A percentile compares a stretch with the other conserved stretches of the same genome.
Conservation (phyloP, 2,113 vertebrate genomes). For the Burhinus oedicnemus region DNA sequence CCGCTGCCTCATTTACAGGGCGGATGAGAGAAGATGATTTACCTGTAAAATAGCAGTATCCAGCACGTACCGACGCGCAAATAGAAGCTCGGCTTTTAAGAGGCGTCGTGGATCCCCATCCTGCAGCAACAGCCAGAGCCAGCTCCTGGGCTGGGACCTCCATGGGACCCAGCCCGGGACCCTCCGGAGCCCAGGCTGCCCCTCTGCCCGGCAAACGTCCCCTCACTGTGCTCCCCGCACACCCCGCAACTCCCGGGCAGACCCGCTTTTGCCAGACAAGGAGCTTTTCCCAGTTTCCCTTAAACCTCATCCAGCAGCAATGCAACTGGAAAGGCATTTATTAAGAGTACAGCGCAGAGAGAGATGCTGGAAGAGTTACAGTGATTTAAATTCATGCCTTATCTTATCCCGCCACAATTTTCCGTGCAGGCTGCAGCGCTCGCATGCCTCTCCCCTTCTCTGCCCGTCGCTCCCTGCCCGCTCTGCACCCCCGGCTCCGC, state of each 20-base stretch:
- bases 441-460: neutral
- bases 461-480: neutral
- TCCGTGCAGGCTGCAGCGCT: accelerated
- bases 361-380: neutral
- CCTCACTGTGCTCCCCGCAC: neutral
- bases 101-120: neutral
- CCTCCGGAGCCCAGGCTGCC: too few relatives aligned
- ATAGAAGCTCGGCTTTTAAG: accelerated
- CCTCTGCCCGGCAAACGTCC: neutral
- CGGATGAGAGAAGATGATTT: neutral
- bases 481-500: neutral
- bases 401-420: neutral
- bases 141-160: accelerated
- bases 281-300: neutral
- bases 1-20: neutral
- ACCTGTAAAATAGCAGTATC: accelerated
- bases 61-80: neutral
- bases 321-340: neutral
- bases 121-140: accelerated
- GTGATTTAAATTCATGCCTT: neutral
- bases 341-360: neutral
- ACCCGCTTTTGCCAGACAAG: neutral
- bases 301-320: neutral
- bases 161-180: neutral
- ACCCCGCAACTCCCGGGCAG: neutral